A percentile compares a stretch with the other conserved stretches of the same genome.
phyloP scores from a whole-genome alignment of 2,888 invertebrate genomes.

The Dolichomitus sp. region DNA sequence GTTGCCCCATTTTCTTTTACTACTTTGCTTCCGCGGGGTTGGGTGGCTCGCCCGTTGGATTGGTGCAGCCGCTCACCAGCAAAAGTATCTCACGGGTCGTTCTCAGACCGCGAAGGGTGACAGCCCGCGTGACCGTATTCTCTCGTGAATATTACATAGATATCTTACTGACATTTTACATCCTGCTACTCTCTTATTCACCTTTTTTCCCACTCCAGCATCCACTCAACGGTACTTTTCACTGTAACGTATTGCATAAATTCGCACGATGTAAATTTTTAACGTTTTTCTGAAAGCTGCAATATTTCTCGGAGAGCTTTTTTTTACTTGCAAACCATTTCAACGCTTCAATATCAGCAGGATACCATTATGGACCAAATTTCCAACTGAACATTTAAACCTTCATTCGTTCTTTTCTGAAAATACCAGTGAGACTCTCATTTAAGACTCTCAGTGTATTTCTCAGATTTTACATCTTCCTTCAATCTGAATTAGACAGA shows the following conservation, averaged over 20 bases:
- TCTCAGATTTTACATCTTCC: too few relatives aligned
- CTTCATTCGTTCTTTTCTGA: too few relatives aligned
- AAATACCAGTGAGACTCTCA: too few relatives aligned
- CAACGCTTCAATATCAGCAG: not conserved
- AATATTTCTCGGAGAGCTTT: not conserved
- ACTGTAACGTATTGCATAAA: not conserved
- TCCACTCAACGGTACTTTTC: constrained; percentile 8
- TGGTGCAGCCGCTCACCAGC: not conserved
- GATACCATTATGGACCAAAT: not conserved
- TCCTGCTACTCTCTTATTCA: not conserved
- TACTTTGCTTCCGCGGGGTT: not conserved
- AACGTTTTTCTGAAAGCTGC: not conserved
- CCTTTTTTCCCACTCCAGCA: not conserved
- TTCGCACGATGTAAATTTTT: not conserved
- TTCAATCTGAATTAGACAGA: too few relatives aligned
- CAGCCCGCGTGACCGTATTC: constrained; percentile 18
- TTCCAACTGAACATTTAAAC: too few relatives aligned
- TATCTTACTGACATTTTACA: constrained; percentile 12
- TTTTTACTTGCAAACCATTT: not conserved
- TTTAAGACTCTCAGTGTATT: too few relatives aligned
- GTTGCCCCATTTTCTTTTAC: constrained; percentile 33
- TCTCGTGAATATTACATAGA: constrained; percentile 41
- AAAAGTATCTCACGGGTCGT: constrained; percentile 30
- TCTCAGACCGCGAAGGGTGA: constrained; percentile 31
- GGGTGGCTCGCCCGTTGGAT: constrained; percentile 7